Conservation (phyloP, 1,140 invertebrate genomes). For the Tetragonula clypearis region DNA sequence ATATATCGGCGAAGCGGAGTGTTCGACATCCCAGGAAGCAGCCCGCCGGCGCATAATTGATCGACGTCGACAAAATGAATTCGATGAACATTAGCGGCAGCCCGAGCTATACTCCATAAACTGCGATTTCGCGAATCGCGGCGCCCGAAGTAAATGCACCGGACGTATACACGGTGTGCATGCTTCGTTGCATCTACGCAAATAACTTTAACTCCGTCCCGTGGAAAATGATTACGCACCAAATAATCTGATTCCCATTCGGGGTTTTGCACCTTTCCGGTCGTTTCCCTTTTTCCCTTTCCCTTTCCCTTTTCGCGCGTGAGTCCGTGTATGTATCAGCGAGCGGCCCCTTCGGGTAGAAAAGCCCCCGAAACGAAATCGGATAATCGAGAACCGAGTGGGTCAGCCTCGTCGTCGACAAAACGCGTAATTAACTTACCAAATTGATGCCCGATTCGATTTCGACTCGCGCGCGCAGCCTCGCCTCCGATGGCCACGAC, state of each 20-base stretch:
- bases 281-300: not conserved
- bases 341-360: not conserved
- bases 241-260: constrained; percentile 60
- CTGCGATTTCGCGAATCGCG: constrained; percentile 62
- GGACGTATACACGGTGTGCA: constrained; percentile 6
- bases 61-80: constrained; percentile 61
- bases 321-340: not conserved
- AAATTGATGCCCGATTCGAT: not conserved
- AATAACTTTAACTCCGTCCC: constrained; percentile 61
- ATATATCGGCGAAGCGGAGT: not conserved
- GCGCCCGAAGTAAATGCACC: constrained; percentile 56
- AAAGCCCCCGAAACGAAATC: constrained; percentile 31
- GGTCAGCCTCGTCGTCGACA: not conserved
- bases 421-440: constrained; percentile 16
- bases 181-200: constrained; percentile 52
- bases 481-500: not conserved
- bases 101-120: constrained; percentile 52
- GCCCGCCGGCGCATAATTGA: constrained; percentile 58
- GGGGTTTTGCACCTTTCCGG: constrained; percentile 23
- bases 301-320: too few species aligned
- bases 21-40: not conserved
- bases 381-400: constrained; percentile 30
- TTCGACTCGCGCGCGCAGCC: not conserved
- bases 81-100: constrained; percentile 65
- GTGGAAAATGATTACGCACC: constrained; percentile 60